Base-by-base conservation (phyloP, 2,113 vertebrate genomes). In the Epinephelus cyanopodus region DNA sequence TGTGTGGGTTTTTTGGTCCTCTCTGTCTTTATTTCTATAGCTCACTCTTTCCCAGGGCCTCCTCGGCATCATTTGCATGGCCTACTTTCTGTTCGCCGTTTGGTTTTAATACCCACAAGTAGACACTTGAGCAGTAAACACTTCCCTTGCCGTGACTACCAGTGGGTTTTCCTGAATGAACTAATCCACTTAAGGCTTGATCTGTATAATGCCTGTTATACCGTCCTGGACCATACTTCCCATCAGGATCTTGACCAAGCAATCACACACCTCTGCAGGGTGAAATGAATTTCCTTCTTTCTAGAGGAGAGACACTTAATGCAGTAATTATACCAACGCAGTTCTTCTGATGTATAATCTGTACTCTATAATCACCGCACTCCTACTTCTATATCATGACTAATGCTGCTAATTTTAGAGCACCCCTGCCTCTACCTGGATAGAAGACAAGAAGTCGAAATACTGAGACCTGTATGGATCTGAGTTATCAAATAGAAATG, bases 71-170 rank as follows among this genome's bases (percentile, higher is more conserved):
- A 92, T 93, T 90, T 92, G 91, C 89, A 93, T 95, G 95, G 91
- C 94, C 94, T 94, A 95, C 87, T 95, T 95, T 93, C 80, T 68
- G 57, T 39, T 77, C 33, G 42, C 72, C 85, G 85, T 88, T 92
- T 71, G 81, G 89, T 90, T 69, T 29, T 94, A 93, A 94, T 93
- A 91, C 92, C 91, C 90, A 90, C 86, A 83, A 92, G 91, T 76
- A 89, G 88, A 90, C 79, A 84, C 86, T 92, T 68, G 78, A 90
- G 86, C 79, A 70, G 83, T 91, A 90, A 93, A 93, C 90, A 92
- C 88, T 91, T 80, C 82, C 80, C 78, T 81, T 69, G 85, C 74
- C 14, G 11, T 77, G 75, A 85, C 73, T 80, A 89, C 84, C 83
- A 61, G 68, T 70, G 79, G 87, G 72, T 70, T 87, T 88, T 85